These are phyloP conservation scores for Phasianus colchicus DNA, from an alignment of 2,113 vertebrate genomes.

Conservation along the genomic window DNA sequence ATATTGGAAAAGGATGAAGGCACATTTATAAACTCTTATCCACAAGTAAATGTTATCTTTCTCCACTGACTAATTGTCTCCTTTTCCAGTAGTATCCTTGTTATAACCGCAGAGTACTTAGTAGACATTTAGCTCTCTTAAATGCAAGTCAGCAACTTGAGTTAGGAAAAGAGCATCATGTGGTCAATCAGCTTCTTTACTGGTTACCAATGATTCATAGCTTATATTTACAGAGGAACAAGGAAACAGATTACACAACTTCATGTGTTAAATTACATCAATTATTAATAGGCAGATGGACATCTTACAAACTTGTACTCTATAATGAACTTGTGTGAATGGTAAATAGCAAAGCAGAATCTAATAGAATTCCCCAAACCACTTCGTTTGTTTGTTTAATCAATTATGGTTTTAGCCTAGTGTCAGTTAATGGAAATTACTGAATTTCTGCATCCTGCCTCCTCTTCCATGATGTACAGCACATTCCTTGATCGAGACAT, in stretches of 20 bases:
- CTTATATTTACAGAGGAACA: neutral
- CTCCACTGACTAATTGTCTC: neutral
- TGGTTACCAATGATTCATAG: neutral
- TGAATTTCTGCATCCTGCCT: neutral
- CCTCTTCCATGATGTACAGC: slow-evolving; percentile 33
- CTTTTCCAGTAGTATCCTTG: neutral
- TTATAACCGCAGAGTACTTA: neutral
- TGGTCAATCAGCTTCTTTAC: neutral
- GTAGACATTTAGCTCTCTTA: neutral
- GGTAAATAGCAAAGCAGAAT: slow-evolving; percentile 18
- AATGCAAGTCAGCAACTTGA: neutral
- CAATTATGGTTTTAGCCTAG: neutral
- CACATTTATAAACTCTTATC: neutral
- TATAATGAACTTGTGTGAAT: neutral
- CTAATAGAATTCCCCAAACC: neutral
- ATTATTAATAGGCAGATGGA: slow-evolving; percentile 42
- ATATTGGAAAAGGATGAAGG: neutral
- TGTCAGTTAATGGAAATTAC: slow-evolving; percentile 22
- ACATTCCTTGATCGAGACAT: neutral
- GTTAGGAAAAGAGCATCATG: neutral
- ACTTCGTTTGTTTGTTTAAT: neutral
- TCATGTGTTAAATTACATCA: slow-evolving; percentile 31
- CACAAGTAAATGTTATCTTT: neutral
- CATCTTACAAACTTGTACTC: neutral
- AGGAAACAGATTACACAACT: slow-evolving; percentile 18